A percentile compares a stretch with the other conserved stretches of the same genome.
phyloP scores from a whole-genome alignment of 2,888 invertebrate species.

The Trisateles emortualis region DNA sequence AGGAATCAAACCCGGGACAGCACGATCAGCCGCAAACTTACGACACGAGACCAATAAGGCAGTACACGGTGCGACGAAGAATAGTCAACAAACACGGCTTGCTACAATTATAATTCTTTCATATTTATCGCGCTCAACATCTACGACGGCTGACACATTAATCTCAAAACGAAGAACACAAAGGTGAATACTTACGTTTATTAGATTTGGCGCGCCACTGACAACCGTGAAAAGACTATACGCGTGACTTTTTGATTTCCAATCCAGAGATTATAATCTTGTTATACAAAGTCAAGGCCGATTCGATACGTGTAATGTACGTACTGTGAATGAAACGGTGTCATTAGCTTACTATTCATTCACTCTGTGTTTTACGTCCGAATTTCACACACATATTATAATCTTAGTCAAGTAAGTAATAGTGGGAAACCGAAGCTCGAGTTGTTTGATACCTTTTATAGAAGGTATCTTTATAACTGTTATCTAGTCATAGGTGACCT shows the following conservation, averaged over 20 bases:
- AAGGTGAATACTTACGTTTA: slow-evolving; percentile 63
- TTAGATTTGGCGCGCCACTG: slow-evolving; percentile 66
- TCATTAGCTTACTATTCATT: slow-evolving; percentile 31
- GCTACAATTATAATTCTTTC: slow-evolving; percentile 44
- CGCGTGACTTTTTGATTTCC: slow-evolving; percentile 71
- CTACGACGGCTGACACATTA: slow-evolving; percentile 60
- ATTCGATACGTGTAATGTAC: slow-evolving; percentile 46
- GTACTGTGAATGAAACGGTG: slow-evolving; percentile 31
- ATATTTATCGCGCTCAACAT: slow-evolving; percentile 37
- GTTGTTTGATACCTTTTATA: slow-evolving; percentile 42
- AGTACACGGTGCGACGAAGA: slow-evolving; percentile 28
- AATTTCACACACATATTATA: slow-evolving; percentile 22
- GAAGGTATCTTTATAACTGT: slow-evolving; percentile 63
- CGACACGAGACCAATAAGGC: too few relatives aligned
- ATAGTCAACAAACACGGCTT: slow-evolving; percentile 17
- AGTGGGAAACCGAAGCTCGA: slow-evolving; percentile 23
- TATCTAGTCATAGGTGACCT: slow-evolving; percentile 55
- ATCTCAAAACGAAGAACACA: slow-evolving; percentile 64
- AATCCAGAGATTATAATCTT: slow-evolving; percentile 63
- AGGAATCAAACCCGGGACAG: too few relatives aligned
- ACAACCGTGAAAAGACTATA: slow-evolving; percentile 66
- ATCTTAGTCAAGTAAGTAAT: slow-evolving; percentile 23
- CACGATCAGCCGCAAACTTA: too few relatives aligned
- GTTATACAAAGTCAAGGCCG: slow-evolving; percentile 68
- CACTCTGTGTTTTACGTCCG: slow-evolving; percentile 3